Base-by-base conservation (phyloP, 23 tunicate genomes). In the Aplidium turbinatum region DNA sequence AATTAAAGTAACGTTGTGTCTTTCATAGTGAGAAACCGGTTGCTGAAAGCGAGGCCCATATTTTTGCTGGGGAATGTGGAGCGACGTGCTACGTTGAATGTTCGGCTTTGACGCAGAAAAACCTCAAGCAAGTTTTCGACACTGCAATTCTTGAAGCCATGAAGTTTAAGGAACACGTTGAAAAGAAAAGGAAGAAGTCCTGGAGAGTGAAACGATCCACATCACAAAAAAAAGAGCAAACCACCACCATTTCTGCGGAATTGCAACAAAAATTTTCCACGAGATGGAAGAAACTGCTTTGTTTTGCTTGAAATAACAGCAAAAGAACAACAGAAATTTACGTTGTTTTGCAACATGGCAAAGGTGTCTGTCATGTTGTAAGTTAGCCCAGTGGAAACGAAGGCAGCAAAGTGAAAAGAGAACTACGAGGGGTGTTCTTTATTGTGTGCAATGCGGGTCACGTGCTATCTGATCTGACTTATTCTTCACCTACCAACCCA, bases 21-120 rank as follows among this genome's bases (percentile, higher is more conserved):
- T 47, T 55, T 40, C 73, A 4, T 60, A 90, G 97, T 68, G 83
- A 84, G 58, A 72, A 72, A 24, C 97, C 97, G 34, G 79, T 91
- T 16, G 40, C 75, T 22, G 82, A 78, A 22, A 91, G 79, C 30
- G 97, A 91, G 73, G 86, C 72, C 18, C 47, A 51, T 28, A 51
- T 78, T 38, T 80, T 91, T 52, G 85, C 85, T 34, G 32, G 63
- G 20, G 76, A 76, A 22, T 26, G 25, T 45, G 96, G 96, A 11
- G 89, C 81, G 16, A 35, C 46, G 7, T 32, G 75, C n/a, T 95
- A 95, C 92, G 89, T 95, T 11, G 99, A 95, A 79, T 95, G 99
- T 73, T 95, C 99, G 19, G 91, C 99, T 2, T 70, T 95, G 6
- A 95, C 99, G 0, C 96, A 95, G 55, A 88, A 95, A 65, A 79